Conservation (phyloP, 1,140 invertebrate species). For the Drosophila eugracilis region DNA sequence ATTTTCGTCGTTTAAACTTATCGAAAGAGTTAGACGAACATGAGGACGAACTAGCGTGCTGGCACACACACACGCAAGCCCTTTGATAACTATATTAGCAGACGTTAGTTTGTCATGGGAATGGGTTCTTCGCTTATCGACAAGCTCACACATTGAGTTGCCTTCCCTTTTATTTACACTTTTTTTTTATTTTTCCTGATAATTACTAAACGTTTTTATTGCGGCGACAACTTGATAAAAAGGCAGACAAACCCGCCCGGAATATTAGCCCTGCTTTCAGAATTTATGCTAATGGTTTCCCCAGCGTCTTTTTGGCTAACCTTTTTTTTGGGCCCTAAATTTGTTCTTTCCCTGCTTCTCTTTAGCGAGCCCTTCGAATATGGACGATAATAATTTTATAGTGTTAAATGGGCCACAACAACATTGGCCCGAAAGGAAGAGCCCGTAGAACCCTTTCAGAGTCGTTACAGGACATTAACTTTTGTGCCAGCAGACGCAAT, state of each 20-base stretch:
- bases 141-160: constrained; percentile 54
- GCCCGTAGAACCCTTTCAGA: constrained; percentile 57
- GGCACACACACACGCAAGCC: constrained; percentile 29
- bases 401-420: constrained; percentile 71
- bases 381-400: constrained; percentile 79
- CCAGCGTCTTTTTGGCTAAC: constrained; percentile 5
- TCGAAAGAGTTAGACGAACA: constrained; percentile 74
- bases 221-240: constrained; percentile 71
- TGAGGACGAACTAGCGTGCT: constrained; percentile 67
- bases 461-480: constrained; percentile 77
- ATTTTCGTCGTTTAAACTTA: constrained; percentile 76
- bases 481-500: constrained; percentile 62
- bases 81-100: constrained; percentile 74
- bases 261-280: neutral
- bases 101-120: constrained; percentile 15
- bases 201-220: constrained; percentile 81
- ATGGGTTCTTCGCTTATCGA: constrained; percentile 48
- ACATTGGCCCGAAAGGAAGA: constrained; percentile 19
- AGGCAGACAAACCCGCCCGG: constrained; percentile 12
- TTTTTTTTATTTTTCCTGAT: constrained; percentile 43
- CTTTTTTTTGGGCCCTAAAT: constrained; percentile 19
- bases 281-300: constrained; percentile 71
- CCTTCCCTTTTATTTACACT: constrained; percentile 42
- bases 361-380: constrained; percentile 52
- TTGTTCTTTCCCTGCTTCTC: constrained; percentile 40